Percentiles rank a stretch among this genome's conserved stretches.
These are phyloP conservation scores for Polyommatus iphigenia DNA, from an alignment of 2,888 invertebrate species.

Conservation along the genomic window DNA sequence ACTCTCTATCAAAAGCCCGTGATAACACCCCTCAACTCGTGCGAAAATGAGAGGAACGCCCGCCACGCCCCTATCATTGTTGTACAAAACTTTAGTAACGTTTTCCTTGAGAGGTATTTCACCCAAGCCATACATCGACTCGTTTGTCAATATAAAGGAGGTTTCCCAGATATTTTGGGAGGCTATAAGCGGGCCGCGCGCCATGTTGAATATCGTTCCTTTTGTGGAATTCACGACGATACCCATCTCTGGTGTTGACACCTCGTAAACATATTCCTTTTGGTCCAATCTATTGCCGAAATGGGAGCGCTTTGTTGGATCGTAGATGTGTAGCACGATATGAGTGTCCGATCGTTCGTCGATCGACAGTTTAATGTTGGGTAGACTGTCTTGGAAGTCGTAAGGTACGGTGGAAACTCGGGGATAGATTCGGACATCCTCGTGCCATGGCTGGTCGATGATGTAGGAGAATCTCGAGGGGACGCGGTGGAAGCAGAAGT, in stretches of 20 bases:
- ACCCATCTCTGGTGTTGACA: constrained; percentile 58
- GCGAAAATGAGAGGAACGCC: constrained; percentile 77
- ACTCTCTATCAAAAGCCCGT: constrained; percentile 78
- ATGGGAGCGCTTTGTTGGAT: constrained; percentile 47
- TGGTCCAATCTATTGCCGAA: constrained; percentile 51
- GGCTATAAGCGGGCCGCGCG: constrained; percentile 80
- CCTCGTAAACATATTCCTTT: constrained; percentile 54
- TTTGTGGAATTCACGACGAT: constrained; percentile 52
- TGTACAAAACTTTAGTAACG: constrained; percentile 69
- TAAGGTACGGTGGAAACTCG: constrained; percentile 61
- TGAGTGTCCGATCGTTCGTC: constrained; percentile 65
- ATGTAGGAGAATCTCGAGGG: constrained; percentile 77
- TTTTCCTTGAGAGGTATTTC: constrained; percentile 63
- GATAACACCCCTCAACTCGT: constrained; percentile 72
- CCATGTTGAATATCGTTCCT: constrained; percentile 73
- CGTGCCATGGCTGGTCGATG: constrained; percentile 57
- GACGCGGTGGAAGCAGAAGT: constrained; percentile 75
- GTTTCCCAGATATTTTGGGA: constrained; percentile 82
- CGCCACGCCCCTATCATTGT: constrained; percentile 63
- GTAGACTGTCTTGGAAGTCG: constrained; percentile 50
- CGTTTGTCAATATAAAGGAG: constrained; percentile 74
- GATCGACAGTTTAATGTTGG: constrained; percentile 55
- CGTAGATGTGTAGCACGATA: constrained; percentile 60
- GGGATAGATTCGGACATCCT: constrained; percentile 55
- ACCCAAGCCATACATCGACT: constrained; percentile 79